A percentile compares a stretch with the other conserved stretches of the same genome.
phyloP scores from a whole-genome alignment of 2,888 invertebrate species.

The Camponotus fellah region DNA sequence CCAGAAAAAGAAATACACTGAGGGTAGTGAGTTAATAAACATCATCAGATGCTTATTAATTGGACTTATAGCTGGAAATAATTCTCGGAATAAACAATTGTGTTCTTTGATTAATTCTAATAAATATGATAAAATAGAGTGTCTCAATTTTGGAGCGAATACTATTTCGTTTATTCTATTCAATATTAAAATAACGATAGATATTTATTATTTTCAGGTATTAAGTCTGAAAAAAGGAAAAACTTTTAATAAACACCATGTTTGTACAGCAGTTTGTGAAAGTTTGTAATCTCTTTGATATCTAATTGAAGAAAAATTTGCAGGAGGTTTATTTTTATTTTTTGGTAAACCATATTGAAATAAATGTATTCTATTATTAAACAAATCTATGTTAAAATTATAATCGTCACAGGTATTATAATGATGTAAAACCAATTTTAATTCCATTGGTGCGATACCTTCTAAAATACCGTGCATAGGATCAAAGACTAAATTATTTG shows the following conservation, averaged over 20 bases:
- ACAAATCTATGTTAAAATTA: neutral
- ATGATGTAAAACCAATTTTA: slow-evolving; percentile 1
- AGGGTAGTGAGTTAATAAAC: neutral
- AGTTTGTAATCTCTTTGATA: slow-evolving; percentile 5
- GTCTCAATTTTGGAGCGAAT: slow-evolving; percentile 18
- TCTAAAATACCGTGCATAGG: slow-evolving; percentile 4
- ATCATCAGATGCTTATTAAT: slow-evolving; percentile 14
- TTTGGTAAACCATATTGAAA: neutral
- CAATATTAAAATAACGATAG: slow-evolving; percentile 11
- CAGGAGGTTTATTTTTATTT: slow-evolving; percentile 9
- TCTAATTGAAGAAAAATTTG: slow-evolving; percentile 6
- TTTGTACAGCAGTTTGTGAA: slow-evolving; percentile 7
- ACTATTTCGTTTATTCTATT: slow-evolving; percentile 12
- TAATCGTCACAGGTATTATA: neutral
- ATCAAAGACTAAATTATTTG: slow-evolving; percentile 5
- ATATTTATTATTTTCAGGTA: neutral
- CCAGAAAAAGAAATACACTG: slow-evolving; percentile 4
- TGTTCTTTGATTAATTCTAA: slow-evolving; percentile 4
- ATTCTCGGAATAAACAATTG: slow-evolving; percentile 7
- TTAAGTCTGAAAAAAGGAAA: neutral
- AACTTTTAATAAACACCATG: slow-evolving; percentile 3
- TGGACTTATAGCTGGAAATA: slow-evolving; percentile 20
- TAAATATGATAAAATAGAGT: neutral
- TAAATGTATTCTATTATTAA: slow-evolving; percentile 4
- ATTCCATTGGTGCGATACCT: slow-evolving; percentile 19